A percentile compares a stretch with the other conserved stretches of the same genome.
phyloP scores from a whole-genome alignment of 2,797 vertebrate species.

The Choloepus didactylus region DNA sequence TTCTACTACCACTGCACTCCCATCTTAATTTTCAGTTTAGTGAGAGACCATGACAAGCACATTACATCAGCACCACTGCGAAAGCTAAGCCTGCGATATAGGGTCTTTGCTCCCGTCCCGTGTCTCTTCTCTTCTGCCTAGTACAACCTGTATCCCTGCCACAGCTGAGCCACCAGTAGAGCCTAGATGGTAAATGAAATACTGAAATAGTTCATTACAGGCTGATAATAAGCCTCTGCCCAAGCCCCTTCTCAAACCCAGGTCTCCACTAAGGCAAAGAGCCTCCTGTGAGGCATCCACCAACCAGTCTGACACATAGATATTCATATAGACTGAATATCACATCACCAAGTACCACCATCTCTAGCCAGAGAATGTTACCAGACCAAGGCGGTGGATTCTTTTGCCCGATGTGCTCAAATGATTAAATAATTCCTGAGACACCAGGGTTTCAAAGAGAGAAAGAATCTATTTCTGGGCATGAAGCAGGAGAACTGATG shows the following conservation, averaged over 20 bases:
- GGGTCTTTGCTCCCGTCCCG: neutral
- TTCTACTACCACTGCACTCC: neutral
- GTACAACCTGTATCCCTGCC: neutral
- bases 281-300: neutral
- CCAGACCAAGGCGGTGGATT: too few relatives aligned
- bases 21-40: neutral
- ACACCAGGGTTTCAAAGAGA: too few relatives aligned
- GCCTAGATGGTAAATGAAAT: neutral
- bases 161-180: neutral
- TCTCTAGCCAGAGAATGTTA: neutral
- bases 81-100: neutral
- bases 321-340: neutral
- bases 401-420: too few relatives aligned
- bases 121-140: neutral
- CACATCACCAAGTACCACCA: neutral
- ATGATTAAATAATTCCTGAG: too few relatives aligned
- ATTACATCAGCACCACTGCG: neutral
- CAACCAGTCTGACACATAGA: neutral
- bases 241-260: neutral
- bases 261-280: neutral
- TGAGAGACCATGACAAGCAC: neutral
- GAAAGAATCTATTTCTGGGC: too few relatives aligned
- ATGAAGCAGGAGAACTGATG: too few relatives aligned
- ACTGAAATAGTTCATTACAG: neutral
- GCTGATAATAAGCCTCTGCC: neutral